Conservation (phyloP, 2,888 invertebrate genomes). For the Pammene aurita region DNA sequence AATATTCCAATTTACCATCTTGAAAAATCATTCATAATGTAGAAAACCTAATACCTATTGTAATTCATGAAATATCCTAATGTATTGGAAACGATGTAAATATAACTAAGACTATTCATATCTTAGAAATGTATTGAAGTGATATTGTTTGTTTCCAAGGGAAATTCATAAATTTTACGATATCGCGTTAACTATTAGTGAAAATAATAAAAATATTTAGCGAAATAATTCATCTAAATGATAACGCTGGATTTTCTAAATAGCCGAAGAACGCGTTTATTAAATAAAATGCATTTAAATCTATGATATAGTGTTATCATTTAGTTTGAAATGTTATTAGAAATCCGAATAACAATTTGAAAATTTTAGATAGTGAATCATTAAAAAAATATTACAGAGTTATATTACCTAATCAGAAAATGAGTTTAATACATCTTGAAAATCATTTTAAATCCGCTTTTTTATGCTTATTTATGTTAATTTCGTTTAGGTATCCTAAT, state of each 20-base stretch:
- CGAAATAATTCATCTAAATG: slow-evolving; percentile 59
- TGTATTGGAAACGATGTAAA: slow-evolving; percentile 63
- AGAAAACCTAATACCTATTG: slow-evolving; percentile 44
- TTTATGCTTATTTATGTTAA: slow-evolving; percentile 37
- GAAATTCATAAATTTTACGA: slow-evolving; percentile 78
- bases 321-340: slow-evolving; percentile 49
- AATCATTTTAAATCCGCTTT: slow-evolving; percentile 39
- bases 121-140: slow-evolving; percentile 78
- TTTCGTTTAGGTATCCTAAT: slow-evolving; percentile 33
- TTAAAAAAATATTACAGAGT: slow-evolving; percentile 45
- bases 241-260: slow-evolving; percentile 49
- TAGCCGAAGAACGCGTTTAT: slow-evolving; percentile 42
- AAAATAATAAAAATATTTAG: slow-evolving; percentile 51
- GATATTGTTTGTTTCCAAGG: slow-evolving; percentile 80
- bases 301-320: slow-evolving; percentile 43
- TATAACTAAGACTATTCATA: slow-evolving; percentile 78
- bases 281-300: background rate
- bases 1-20: slow-evolving; percentile 30
- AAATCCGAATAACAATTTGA: slow-evolving; percentile 47
- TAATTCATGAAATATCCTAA: slow-evolving; percentile 50
- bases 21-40: slow-evolving; percentile 47
- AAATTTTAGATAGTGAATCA: slow-evolving; percentile 55
- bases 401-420: slow-evolving; percentile 38
- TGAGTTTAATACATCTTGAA: no score
- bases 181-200: slow-evolving; percentile 76